phyloP scores from a whole-genome alignment of 2,888 invertebrate genomes.

The Drosophila prostipennis region DNA sequence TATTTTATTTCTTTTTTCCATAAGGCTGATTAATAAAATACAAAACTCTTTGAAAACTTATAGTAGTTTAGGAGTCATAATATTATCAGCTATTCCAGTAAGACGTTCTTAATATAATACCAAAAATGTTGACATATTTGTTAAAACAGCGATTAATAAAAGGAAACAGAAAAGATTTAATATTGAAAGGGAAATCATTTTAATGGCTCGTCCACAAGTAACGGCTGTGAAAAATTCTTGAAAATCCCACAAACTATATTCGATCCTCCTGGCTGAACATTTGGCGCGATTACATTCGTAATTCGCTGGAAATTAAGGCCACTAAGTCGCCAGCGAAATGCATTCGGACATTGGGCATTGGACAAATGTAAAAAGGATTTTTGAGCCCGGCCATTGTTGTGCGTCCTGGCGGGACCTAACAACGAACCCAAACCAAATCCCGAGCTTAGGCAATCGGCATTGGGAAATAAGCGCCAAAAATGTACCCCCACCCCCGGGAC shows the following conservation, averaged over 20 bases:
- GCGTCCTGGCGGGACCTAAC: neutral
- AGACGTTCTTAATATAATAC: too few relatives aligned
- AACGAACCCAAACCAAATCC: constrained; percentile 56
- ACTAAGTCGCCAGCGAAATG: constrained; percentile 67
- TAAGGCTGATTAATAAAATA: too few relatives aligned
- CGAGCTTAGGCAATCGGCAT: constrained; percentile 73
- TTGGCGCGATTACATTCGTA: constrained; percentile 62
- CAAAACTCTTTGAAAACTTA: too few relatives aligned
- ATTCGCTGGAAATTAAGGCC: constrained; percentile 63
- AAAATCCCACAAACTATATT: constrained; percentile 27
- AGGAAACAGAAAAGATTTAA: neutral
- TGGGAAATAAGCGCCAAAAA: constrained; percentile 66
- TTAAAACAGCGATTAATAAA: neutral
- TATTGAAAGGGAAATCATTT: neutral
- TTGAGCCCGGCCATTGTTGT: constrained; percentile 45
- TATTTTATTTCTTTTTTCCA: too few relatives aligned
- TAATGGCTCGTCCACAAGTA: neutral
- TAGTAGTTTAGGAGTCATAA: too few relatives aligned
- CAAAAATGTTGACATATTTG: neutral
- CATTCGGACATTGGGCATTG: constrained; percentile 57
- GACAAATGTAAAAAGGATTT: constrained; percentile 60
- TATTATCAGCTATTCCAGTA: too few relatives aligned
- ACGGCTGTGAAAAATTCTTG: constrained; percentile 15
- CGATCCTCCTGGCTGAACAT: constrained; percentile 27
- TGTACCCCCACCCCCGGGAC: constrained; percentile 20